phyloP scores from a whole-genome alignment of 30 jellyfish, hydroid and myxozoan genomes.

The Pelagia noctiluca region DNA sequence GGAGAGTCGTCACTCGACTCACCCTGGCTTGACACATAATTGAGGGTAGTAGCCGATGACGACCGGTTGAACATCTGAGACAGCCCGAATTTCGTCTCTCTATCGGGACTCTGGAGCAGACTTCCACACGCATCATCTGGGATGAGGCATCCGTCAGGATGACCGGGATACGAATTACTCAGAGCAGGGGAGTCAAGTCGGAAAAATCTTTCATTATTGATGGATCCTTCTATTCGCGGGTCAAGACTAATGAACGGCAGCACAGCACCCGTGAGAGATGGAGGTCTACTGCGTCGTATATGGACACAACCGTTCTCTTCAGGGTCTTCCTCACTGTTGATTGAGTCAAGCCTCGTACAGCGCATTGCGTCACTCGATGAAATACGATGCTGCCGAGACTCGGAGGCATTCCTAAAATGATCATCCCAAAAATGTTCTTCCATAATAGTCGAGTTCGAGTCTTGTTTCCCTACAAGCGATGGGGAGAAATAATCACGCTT shows the following conservation, averaged over 20 bases:
- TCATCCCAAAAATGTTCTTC: slow-evolving; percentile 38
- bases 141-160: slow-evolving; percentile 71
- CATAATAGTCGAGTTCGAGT: neutral
- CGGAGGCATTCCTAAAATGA: slow-evolving; percentile 62
- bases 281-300: slow-evolving; percentile 38
- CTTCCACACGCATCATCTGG: slow-evolving; percentile 61
- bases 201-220: slow-evolving; percentile 45
- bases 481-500: slow-evolving; percentile 56
- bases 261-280: slow-evolving; percentile 81
- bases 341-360: neutral
- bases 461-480: slow-evolving; percentile 29
- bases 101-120: slow-evolving; percentile 35
- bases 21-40: neutral
- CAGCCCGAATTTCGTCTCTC: neutral
- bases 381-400: slow-evolving; percentile 18
- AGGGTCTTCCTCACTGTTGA: slow-evolving; percentile 2
- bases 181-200: slow-evolving; percentile 46
- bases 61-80: slow-evolving; percentile 34
- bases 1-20: slow-evolving; percentile 29
- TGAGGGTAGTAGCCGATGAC: neutral
- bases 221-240: slow-evolving; percentile 80
- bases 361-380: slow-evolving; percentile 22
- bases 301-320: neutral
- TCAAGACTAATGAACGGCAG: slow-evolving; percentile 80
- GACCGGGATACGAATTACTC: slow-evolving; percentile 81